Percentiles rank a stretch among this genome's conserved stretches.
phyloP scores from a whole-genome alignment of 2,797 vertebrate species.

The Odontamblyopus rebecca region DNA sequence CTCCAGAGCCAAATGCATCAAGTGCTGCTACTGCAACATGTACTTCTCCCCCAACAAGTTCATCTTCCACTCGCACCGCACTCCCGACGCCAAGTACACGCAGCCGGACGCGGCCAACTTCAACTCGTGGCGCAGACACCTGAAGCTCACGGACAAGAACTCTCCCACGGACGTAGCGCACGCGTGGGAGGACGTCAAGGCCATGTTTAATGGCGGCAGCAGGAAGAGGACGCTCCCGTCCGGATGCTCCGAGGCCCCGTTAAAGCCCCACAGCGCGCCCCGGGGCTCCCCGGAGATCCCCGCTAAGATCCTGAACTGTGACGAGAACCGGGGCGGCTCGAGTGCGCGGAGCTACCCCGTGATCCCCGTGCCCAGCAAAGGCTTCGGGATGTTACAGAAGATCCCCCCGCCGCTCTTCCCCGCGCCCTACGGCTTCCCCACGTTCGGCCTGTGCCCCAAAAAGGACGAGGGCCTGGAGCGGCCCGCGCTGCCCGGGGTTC shows the following conservation, averaged over 20 bases:
- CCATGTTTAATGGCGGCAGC: conserved; percentile 97
- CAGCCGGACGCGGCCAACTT: conserved; percentile 93
- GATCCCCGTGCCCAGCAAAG: conserved; percentile 95
- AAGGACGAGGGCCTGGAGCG: conserved; percentile 84
- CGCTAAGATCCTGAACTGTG: conserved; percentile 74
- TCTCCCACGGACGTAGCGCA: conserved; percentile 82
- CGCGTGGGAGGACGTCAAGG: conserved; percentile 98
- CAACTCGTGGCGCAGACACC: conserved; percentile 90
- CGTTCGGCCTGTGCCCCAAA: conserved; percentile 92
- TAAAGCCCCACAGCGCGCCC: conserved; percentile 64
- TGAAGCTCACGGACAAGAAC: conserved; percentile 85
- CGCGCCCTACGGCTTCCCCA: conserved; percentile 91
- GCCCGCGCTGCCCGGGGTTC: conserved; percentile 82
- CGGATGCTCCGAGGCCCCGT: conserved; percentile 57
- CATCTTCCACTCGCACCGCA: conserved; percentile 92
- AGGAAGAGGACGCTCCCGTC: conserved; percentile 92
- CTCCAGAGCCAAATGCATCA: conserved; percentile 93
- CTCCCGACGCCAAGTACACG: conserved; percentile 90
- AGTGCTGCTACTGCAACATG: conserved; percentile 91
- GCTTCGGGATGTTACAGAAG: conserved; percentile 93
- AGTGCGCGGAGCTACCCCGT: conserved; percentile 90
- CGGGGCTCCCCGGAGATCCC: conserved; percentile 72
- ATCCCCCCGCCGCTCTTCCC: conserved; percentile 94
- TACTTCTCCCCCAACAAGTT: conserved; percentile 95
- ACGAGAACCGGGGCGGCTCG: conserved; percentile 73